phyloP scores from a whole-genome alignment of 2,797 vertebrate species.

The Scleropages formosus region DNA sequence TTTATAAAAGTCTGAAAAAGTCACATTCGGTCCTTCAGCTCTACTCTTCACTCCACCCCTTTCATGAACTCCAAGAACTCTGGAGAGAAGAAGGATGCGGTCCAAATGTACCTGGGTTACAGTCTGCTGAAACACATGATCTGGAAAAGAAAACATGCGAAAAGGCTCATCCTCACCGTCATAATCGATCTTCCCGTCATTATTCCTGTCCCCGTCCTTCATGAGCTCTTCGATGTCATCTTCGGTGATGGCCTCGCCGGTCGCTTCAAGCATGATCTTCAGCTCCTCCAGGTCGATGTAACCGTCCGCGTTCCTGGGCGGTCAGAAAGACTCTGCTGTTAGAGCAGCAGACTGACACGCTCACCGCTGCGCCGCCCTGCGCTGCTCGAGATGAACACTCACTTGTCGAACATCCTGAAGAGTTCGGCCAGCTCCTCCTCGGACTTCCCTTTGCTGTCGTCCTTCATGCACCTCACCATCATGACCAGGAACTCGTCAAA shows the following conservation, averaged over 20 bases:
- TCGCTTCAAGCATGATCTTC: constrained; percentile 72
- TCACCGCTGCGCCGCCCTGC: neutral
- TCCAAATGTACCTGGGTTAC: too few species aligned
- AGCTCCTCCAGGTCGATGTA: constrained; percentile 78
- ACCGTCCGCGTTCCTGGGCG: constrained; percentile 70
- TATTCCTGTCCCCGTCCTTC: constrained; percentile 80
- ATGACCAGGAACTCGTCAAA: constrained; percentile 98
- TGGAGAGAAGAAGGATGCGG: constrained; percentile 42
- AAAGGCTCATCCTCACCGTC: constrained; percentile 58
- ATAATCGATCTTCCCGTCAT: constrained; percentile 77
- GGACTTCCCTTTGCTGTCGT: constrained; percentile 97
- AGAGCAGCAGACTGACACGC: too few species aligned
- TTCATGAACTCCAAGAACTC: constrained; percentile 82
- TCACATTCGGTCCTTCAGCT: constrained; percentile 28
- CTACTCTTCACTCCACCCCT: constrained; percentile 69
- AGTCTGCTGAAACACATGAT: neutral
- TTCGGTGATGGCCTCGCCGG: constrained; percentile 74
- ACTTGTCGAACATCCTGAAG: constrained; percentile 95
- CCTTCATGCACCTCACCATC: constrained; percentile 99
- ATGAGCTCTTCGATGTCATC: constrained; percentile 78
- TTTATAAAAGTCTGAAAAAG: constrained; percentile 52
- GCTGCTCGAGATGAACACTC: constrained; percentile 16
- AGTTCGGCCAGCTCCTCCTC: constrained; percentile 96
- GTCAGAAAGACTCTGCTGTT: neutral
- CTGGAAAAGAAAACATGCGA: neutral